Percentiles rank a stretch among this genome's conserved stretches.
These are phyloP conservation scores for Euproctis similis DNA, from an alignment of 2,888 invertebrate species.

Conservation along the genomic window DNA sequence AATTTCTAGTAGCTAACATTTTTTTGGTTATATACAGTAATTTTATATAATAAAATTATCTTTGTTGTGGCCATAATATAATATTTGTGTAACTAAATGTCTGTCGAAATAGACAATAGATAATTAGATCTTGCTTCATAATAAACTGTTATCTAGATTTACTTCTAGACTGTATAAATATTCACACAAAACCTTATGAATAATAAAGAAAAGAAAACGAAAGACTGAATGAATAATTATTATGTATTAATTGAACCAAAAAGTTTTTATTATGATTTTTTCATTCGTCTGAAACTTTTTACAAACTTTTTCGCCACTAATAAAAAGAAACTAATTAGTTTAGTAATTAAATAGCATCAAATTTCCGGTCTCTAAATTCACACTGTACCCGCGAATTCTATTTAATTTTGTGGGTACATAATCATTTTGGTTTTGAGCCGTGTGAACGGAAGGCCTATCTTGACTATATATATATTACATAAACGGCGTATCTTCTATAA, in stretches of 20 bases:
- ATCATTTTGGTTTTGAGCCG: constrained; percentile 14
- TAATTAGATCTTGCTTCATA: neutral
- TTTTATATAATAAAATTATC: neutral
- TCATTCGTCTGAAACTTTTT: no score
- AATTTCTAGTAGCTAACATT: no score
- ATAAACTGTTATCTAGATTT: neutral
- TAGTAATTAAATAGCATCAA: constrained; percentile 10
- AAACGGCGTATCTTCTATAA: no score
- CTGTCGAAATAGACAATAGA: neutral
- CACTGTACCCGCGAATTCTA: constrained; percentile 14
- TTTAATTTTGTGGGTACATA: constrained; percentile 12
- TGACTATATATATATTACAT: constrained; percentile 14
- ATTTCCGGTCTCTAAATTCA: constrained; percentile 22
- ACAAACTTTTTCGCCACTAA: neutral
- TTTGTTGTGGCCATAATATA: no score
- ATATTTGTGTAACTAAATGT: no score
- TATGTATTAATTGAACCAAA: constrained; percentile 1
- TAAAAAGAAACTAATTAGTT: constrained; percentile 13
- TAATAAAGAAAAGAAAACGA: neutral
- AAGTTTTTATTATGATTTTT: constrained; percentile 1
- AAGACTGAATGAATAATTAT: constrained; percentile 2
- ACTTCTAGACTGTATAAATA: neutral
- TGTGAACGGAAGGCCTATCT: constrained; percentile 19
- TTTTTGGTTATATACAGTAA: neutral
- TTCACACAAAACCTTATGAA: neutral